Base-by-base conservation (phyloP, 2,888 invertebrate genomes). In the Elgonia sp. region DNA sequence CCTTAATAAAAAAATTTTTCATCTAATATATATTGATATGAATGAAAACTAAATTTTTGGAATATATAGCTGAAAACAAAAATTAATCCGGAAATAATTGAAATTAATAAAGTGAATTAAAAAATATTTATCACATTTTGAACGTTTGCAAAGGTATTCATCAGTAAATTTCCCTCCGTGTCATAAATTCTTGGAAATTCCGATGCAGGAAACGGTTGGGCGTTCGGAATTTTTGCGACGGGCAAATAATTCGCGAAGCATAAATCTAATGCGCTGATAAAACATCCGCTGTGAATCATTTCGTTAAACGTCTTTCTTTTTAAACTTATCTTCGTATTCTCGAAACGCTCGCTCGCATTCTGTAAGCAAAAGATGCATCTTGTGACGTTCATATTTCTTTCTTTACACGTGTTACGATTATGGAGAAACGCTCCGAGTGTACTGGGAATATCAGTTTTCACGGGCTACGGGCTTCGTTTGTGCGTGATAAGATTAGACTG, bases 401-500 rank as follows among this genome's bases (percentile, higher is more conserved):
- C 80, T 72, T 60, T 70, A 72, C 46, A 65, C 75, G 37, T 42
- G 75, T 83, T 75, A 65, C 82, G 82, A 75, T 83, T 83, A 75
- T 75, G 65, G 65, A 67, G 82, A 81, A 81, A 75, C 60, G 72
- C 63, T 57, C 42, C 57, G 37, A 37, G 20, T 67, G 10, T 6
- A 40, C 82, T 67, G 37, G 55, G 29, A 83, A 83, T 83, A 83
- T 83, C 67, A 83, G 67, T 83, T 83, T 82, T 75, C 73, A 67
- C 67, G 82, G 82, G 50, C 75, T 60, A 18, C 76, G 62, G 69
- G 75, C 69, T 83, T 83, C 83, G 83, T 83, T 83, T 83, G 75
- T 69, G 60, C 46, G 21, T 42, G 83, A 83, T 83, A 83, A 83
- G 83, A 83, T 75, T 83, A 83, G 83, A 75, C 60, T 76, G 83